Percentiles rank a stretch among this genome's conserved stretches.
Evolutionary conservation across 1,140 invertebrate genomes (phyloP).

Genomic region (Drosophila chauvacae): DNA sequence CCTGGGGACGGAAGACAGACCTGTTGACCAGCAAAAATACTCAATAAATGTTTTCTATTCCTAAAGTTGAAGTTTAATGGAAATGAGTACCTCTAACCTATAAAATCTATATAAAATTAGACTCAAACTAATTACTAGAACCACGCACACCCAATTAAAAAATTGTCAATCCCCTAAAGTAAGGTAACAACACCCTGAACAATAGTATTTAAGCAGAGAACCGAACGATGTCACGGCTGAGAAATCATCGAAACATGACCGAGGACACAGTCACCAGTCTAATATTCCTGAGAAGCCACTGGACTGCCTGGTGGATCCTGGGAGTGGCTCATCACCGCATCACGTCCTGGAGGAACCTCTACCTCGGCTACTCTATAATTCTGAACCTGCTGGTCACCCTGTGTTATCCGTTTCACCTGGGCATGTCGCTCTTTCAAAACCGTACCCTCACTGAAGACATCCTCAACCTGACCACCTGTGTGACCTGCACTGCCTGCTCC

Average conservation of each 20-base stretch:
- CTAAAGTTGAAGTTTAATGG: too few species aligned
- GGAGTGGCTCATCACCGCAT: constrained; percentile 25
- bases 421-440: constrained; percentile 47
- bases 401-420: constrained; percentile 64
- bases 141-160: constrained; percentile 43
- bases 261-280: constrained; percentile 43
- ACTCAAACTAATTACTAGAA: constrained; percentile 28
- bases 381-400: constrained; percentile 55
- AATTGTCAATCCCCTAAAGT: constrained; percentile 25
- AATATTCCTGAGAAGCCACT: constrained; percentile 57
- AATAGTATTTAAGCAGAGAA: constrained; percentile 8
- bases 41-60: background rate
- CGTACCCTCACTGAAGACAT: constrained; percentile 53
- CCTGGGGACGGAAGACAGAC: background rate
- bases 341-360: constrained; percentile 13
- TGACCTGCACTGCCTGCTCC: constrained; percentile 58
- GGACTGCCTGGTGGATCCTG: constrained; percentile 51
- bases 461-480: constrained; percentile 52
- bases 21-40: background rate
- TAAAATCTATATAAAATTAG: too few species aligned
- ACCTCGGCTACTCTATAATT: constrained; percentile 28
- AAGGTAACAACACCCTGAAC: background rate
- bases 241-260: constrained; percentile 1
- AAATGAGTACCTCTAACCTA: background rate
- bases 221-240: background rate